These are phyloP conservation scores for Branchellion lobata DNA, from an alignment of 2,888 invertebrate species.

Conservation along the genomic window DNA sequence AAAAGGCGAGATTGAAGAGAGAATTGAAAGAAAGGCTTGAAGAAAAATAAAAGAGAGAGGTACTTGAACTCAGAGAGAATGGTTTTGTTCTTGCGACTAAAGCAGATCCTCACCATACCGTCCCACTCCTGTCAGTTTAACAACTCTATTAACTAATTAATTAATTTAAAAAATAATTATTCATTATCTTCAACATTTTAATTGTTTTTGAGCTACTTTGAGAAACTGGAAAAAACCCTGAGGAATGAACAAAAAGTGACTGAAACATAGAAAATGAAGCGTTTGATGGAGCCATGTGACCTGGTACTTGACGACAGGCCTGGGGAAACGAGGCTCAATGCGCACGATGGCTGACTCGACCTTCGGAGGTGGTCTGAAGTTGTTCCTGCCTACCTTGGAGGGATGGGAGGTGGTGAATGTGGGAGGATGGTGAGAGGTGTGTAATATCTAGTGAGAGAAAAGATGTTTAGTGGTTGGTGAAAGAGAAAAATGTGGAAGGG, in stretches of 20 bases:
- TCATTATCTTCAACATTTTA: neutral
- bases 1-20: no score
- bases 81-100: constrained; percentile 94
- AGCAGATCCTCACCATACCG: constrained; percentile 89
- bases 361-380: constrained; percentile 96
- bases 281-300: no score
- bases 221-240: no score
- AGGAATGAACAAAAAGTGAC: no score
- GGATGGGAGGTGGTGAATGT: neutral
- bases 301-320: constrained; percentile 85
- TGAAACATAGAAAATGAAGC: no score
- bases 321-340: constrained; percentile 94
- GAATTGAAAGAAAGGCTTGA: no score
- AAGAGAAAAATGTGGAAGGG: neutral
- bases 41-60: no score
- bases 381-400: constrained; percentile 87
- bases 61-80: constrained; percentile 85
- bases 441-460: no score
- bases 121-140: constrained; percentile 99
- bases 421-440: no score
- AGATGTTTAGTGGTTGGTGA: neutral
- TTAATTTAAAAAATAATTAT: constrained; percentile 44
- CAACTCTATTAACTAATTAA: no score
- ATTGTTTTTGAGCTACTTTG: no score
- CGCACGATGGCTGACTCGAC: constrained; percentile 97